Percentiles rank a stretch among this genome's conserved stretches.
Evolutionary conservation across 2,888 invertebrate genomes (phyloP).

Genomic region (Alitta virens): DNA sequence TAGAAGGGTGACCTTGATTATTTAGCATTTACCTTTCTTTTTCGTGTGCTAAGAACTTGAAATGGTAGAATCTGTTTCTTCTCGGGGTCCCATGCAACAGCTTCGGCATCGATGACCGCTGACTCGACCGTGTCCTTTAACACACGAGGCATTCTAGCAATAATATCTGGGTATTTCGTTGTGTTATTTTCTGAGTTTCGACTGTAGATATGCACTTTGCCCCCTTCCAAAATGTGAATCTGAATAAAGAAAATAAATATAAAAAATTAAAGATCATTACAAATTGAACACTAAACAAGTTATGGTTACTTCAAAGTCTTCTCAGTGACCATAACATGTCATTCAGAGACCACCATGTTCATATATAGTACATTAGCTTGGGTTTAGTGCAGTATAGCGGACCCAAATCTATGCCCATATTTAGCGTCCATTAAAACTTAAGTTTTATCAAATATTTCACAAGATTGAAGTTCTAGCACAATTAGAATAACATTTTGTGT

Average conservation of each 20-base stretch:
- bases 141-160: conserved; percentile 65
- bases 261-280: too few species aligned
- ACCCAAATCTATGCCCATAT: too few species aligned
- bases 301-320: too few species aligned
- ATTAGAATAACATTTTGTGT: too few species aligned
- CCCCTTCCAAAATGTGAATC: conserved; percentile 73
- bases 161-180: conserved; percentile 92
- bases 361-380: not conserved
- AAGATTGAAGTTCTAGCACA: too few species aligned
- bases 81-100: conserved; percentile 91
- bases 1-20: too few species aligned
- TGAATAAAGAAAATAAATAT: too few species aligned
- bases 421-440: too few species aligned
- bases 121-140: conserved; percentile 64
- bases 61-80: conserved; percentile 90
- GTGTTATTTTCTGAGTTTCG: conserved; percentile 95
- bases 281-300: too few species aligned
- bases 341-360: not conserved
- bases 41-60: conserved; percentile 90
- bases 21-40: conserved; percentile 88
- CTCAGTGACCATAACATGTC: too few species aligned
- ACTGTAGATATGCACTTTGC: conserved; percentile 80
- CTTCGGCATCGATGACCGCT: conserved; percentile 93
- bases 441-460: too few species aligned
- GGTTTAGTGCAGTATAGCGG: too few species aligned